phyloP scores from a whole-genome alignment of 2,113 vertebrate species.

The Galbula dea region DNA sequence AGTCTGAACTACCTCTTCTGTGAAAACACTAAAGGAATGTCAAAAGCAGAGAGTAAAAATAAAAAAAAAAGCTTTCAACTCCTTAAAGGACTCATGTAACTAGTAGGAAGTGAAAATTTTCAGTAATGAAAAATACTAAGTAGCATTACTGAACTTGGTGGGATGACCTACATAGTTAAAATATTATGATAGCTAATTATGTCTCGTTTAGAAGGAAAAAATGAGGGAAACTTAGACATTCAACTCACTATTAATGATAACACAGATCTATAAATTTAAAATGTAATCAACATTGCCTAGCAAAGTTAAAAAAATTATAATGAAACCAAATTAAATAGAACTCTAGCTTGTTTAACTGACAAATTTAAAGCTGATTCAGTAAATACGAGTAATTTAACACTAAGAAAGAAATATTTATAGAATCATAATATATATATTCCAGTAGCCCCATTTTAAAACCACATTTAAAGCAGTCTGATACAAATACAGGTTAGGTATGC shows the following conservation, averaged over 20 bases:
- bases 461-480: not conserved
- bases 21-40: not conserved
- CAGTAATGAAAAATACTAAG: not conserved
- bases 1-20: not conserved
- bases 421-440: no score
- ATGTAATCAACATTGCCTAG: not conserved
- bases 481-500: accelerated
- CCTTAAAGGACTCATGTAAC: not conserved
- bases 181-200: not conserved
- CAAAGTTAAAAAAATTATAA: not conserved
- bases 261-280: accelerated
- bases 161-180: not conserved
- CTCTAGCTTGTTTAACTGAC: not conserved
- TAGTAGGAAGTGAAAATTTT: not conserved
- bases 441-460: not conserved
- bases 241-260: not conserved
- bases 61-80: not conserved
- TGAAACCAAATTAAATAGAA: not conserved
- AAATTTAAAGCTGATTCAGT: not conserved
- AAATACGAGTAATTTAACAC: not conserved
- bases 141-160: not conserved
- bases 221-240: not conserved
- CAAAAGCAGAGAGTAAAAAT: not conserved
- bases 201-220: not conserved
- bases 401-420: not conserved